Base-by-base conservation (phyloP, 1,140 invertebrate species). In the Ceratoteleas bidentatus region DNA sequence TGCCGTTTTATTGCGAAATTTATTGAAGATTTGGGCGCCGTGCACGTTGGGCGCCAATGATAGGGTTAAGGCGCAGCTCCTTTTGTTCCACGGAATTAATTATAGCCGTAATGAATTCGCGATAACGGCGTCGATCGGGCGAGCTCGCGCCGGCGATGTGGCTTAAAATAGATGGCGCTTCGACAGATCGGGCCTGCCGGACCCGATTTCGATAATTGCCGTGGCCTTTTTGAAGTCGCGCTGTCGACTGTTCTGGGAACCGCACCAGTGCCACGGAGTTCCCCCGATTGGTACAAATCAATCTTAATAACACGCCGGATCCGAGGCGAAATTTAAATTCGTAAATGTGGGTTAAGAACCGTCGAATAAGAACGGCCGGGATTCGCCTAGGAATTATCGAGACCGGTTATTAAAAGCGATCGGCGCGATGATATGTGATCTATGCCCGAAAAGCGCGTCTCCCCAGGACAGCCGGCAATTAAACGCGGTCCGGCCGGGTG, bases 1-100 rank as follows among this genome's bases (percentile, higher is more conserved):
- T 77, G 70, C 73, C 62, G 77, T 77, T 82, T 77, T 73, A 65
- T 76, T 77, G 64, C 56, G 34, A 82, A 82, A 82, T 82, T 77
- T 82, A 82, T 82, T 69, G 80, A 77, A 69, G 56, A 73, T 77
- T 77, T 69, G 16, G 54, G 11, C 58, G 16, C 60, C 60, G 50
- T 50, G 64, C 62, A 62, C 64, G 62, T 77, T 53, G 56, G 34
- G 47, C 60, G 32, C 52, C 49, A 66, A 75, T 75, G 47, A 75
- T 66, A 66, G 72, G 54, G 62, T 61, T 75, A 45, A 61, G 24
- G 24, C n/a, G 13, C 9, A 14, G 40, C 14, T 32, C 33, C 45
- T 5, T 32, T 65, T 65, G 9, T 74, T 65, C 36, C 52, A 57
- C 45, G 11, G 6, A 43, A 74, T 74, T 73, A 74, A 74, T 74